phyloP scores from a whole-genome alignment of 2,113 vertebrate genomes.

The Barnardius zonarius region DNA sequence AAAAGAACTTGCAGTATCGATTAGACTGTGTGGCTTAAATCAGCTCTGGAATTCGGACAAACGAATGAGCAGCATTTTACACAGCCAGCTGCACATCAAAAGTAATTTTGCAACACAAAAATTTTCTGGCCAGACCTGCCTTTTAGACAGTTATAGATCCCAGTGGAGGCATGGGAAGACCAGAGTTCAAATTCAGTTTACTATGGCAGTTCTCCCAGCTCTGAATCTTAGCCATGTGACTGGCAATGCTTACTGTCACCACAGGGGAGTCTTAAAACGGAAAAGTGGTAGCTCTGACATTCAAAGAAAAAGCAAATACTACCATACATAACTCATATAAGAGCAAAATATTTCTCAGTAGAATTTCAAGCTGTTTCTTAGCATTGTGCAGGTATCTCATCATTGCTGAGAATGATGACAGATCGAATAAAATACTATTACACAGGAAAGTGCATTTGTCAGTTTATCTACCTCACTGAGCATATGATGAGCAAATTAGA shows the following conservation, averaged over 20 bases:
- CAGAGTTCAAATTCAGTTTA: constrained; percentile 72
- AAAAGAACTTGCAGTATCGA: constrained; percentile 5
- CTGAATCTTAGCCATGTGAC: constrained; percentile 70
- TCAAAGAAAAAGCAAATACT: constrained; percentile 58
- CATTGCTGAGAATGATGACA: neutral
- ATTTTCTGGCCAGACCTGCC: constrained; percentile 62
- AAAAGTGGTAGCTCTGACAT: constrained; percentile 63
- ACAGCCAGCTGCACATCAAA: constrained; percentile 65
- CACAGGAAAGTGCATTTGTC: neutral
- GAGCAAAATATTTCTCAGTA: neutral
- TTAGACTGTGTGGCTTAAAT: constrained; percentile 32
- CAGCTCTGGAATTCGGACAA: constrained; percentile 41
- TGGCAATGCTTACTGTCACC: constrained; percentile 68
- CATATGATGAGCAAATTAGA: neutral
- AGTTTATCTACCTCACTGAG: neutral
- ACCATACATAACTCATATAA: neutral
- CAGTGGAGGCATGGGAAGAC: constrained; percentile 66
- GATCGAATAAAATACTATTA: neutral
- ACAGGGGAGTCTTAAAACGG: constrained; percentile 64
- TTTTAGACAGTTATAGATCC: constrained; percentile 70
- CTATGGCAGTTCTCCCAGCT: constrained; percentile 67
- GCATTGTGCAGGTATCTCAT: neutral
- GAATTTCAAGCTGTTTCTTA: neutral
- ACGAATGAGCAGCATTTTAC: constrained; percentile 43
- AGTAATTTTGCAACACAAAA: constrained; percentile 66